Evolutionary conservation across 2,113 vertebrate species (phyloP), one percentile per base, ranked within the genome.

Genomic region (Apaloderma vittatum): DNA sequence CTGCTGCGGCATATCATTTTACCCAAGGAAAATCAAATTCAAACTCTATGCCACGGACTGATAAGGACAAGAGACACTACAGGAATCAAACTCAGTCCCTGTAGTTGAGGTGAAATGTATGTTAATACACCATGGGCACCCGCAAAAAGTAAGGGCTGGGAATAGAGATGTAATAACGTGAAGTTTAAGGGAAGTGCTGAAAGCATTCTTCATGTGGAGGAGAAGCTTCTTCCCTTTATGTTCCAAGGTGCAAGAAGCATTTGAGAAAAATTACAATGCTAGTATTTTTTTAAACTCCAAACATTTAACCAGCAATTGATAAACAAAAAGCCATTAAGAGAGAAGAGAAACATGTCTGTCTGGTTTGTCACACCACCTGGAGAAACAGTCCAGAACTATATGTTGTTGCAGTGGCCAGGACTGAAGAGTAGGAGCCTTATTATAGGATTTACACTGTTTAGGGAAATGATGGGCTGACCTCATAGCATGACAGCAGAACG

Each of bases 401-500:
- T 2, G 4, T 0, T 8, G 21, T 49, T 70, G 51, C 30, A 51
- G 48, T 11, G 26, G 72, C 10, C 32, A 34, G 10, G 20, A 36
- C 0, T 27, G 51, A 27, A 32, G 65, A 46, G 9, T 0, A 58
- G 51, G 3, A 77, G 8, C 10, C 8, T 61, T 24, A 21, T n/a
- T 2, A 75, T 21, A 7, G 59, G 43, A 37, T 17, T 48, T 17
- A 36, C 20, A 13, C 5, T 10, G 17, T 45, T 82, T 13, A 55
- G 22, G 32, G 37, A 11, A 77, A 67, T 0, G 15, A 55, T 3
- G 13, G 29, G 10, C 29, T 78, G 57, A 43, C 4, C 20, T 29
- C 70, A 34, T 2, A 37, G 59, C 51, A 77, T 18, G 63, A 12
- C 7, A 54, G 17, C 7, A 74, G 7, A 77, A 63, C 2, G 1